Percentiles rank a stretch among this genome's conserved stretches.
Conservation (phyloP, 2,888 invertebrate species). For the Ophion costatus region DNA sequence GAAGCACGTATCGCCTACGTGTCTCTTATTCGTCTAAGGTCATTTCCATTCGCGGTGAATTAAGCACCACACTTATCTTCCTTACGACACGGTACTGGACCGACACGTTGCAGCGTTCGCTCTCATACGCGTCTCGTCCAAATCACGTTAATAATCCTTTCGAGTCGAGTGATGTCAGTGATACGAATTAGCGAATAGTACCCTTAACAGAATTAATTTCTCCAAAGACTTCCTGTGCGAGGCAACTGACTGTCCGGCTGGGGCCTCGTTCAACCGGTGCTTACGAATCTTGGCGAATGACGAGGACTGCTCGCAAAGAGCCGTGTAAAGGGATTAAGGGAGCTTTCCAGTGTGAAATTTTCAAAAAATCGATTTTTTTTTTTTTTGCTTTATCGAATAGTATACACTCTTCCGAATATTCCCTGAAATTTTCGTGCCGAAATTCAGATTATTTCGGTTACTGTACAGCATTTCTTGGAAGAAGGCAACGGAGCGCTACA, state of each 20-base stretch:
- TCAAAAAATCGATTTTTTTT: too few relatives aligned
- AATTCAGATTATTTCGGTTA: too few relatives aligned
- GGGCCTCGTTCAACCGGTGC: too few relatives aligned
- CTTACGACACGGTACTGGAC: conserved; percentile 30
- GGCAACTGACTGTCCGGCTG: background rate
- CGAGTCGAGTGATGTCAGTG: conserved; percentile 13
- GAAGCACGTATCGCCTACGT: conserved; percentile 37
- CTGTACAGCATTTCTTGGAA: too few relatives aligned
- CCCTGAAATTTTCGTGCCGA: too few relatives aligned
- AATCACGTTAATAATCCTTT: conserved; percentile 16
- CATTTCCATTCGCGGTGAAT: conserved; percentile 57
- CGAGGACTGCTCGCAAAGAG: background rate
- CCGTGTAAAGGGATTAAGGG: too few relatives aligned
- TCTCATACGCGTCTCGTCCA: conserved; percentile 1
- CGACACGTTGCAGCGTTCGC: conserved; percentile 1
- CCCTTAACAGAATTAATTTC: background rate
- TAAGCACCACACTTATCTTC: conserved; percentile 47
- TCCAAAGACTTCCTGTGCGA: background rate
- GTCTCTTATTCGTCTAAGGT: conserved; percentile 45
- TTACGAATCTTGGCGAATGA: background rate
- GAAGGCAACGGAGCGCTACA: too few relatives aligned
- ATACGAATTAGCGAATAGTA: background rate
- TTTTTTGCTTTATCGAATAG: too few relatives aligned
- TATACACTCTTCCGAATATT: too few relatives aligned
- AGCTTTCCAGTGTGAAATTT: too few relatives aligned